phyloP scores from a whole-genome alignment of 2,888 invertebrate genomes.

The Apomyelois bistriatella region DNA sequence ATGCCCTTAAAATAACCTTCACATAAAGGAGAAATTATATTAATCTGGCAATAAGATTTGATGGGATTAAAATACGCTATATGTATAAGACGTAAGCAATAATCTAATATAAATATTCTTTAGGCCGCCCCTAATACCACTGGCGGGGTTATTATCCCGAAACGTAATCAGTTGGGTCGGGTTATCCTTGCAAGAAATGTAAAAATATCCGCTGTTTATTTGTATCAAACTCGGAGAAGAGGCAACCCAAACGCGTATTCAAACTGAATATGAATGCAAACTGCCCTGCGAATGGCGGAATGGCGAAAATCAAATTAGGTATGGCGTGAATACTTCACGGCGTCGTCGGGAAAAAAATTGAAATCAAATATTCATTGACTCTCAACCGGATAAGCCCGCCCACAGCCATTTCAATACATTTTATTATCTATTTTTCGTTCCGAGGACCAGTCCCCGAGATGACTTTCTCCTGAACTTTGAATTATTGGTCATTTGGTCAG shows the following conservation, averaged over 20 bases:
- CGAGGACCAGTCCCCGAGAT: conserved; percentile 44
- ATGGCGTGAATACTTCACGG: conserved; percentile 80
- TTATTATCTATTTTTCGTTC: conserved; percentile 76
- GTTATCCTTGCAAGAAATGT: conserved; percentile 71
- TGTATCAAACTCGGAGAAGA: conserved; percentile 74
- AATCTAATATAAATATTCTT: conserved; percentile 60
- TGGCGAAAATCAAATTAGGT: conserved; percentile 80
- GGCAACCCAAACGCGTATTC: conserved; percentile 77
- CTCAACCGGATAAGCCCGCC: conserved; percentile 79
- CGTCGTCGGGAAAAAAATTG: conserved; percentile 78
- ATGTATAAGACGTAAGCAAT: conserved; percentile 30
- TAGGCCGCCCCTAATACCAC: conserved; percentile 51
- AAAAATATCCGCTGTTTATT: conserved; percentile 79
- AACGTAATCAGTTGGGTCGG: conserved; percentile 78
- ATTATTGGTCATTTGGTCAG: conserved; percentile 14
- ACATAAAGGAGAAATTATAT: conserved; percentile 7
- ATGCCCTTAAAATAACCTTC: not conserved
- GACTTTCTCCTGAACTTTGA: conserved; percentile 30
- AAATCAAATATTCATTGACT: conserved; percentile 81
- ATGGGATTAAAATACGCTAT: conserved; percentile 22
- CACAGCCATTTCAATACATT: conserved; percentile 78
- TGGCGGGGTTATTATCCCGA: conserved; percentile 65
- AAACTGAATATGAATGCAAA: conserved; percentile 80
- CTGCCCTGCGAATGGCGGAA: conserved; percentile 74
- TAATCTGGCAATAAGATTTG: conserved; percentile 24